phyloP scores from a whole-genome alignment of 2,797 vertebrate species.

The Amniataba percoides region DNA sequence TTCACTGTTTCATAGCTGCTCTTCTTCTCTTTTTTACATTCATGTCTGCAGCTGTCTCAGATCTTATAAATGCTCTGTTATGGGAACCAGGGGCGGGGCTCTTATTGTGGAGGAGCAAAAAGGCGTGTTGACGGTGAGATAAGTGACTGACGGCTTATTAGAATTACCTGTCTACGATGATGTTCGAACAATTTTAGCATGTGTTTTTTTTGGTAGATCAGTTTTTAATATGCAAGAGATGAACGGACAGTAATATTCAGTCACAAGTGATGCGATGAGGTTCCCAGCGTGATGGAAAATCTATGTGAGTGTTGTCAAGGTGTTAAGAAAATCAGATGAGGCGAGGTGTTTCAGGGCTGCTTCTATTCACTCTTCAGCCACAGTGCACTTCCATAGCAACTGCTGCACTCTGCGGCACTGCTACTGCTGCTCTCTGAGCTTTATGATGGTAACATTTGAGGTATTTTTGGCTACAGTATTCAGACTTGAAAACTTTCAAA shows the following conservation, averaged over 20 bases:
- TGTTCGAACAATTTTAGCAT: background rate
- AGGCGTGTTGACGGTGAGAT: background rate
- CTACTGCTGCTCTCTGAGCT: conserved; percentile 13
- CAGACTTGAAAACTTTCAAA: conserved; percentile 19
- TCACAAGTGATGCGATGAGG: background rate
- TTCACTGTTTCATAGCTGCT: too few relatives aligned
- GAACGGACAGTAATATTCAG: background rate
- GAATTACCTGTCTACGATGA: background rate
- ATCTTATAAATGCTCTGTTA: too few relatives aligned
- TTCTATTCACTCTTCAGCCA: conserved; percentile 8
- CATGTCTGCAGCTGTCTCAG: too few relatives aligned
- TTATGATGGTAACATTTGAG: conserved; percentile 1
- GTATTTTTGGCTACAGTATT: conserved; percentile 26
- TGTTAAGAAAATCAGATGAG: background rate
- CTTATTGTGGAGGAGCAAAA: conserved; percentile 6
- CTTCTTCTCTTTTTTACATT: too few relatives aligned
- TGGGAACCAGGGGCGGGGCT: background rate
- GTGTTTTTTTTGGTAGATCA: background rate
- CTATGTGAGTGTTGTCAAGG: background rate
- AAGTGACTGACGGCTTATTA: background rate
- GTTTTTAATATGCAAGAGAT: background rate
- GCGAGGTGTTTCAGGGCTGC: background rate
- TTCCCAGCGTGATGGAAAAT: background rate
- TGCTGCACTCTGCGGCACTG: background rate
- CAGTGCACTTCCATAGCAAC: conserved; percentile 46